These are phyloP conservation scores for Trachythela sp. DNA, from an alignment of 64 coral and sea anemone species.

Conservation along the genomic window DNA sequence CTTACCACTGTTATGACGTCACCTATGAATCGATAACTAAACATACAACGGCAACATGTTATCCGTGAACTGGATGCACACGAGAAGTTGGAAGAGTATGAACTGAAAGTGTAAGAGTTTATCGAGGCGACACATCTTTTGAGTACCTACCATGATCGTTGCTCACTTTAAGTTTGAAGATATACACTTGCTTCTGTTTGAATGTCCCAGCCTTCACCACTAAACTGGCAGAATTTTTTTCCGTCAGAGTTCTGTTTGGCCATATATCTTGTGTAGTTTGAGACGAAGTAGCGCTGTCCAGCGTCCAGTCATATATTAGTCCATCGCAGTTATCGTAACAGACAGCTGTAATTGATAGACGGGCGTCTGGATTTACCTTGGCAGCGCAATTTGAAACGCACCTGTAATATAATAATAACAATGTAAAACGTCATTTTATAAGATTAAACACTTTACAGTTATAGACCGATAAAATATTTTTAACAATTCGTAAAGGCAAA, in stretches of 20 bases:
- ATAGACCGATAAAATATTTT: not conserved
- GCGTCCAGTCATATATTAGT: not conserved
- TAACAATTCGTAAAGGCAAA: no score
- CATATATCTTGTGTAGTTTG: constrained; percentile 32
- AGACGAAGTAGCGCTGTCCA: not conserved
- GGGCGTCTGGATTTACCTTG: constrained; percentile 3
- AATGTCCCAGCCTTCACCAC: constrained; percentile 32
- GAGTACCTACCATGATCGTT: constrained; percentile 25
- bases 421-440: not conserved
- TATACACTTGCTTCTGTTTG: constrained; percentile 11
- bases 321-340: not conserved
- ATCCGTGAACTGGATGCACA: no score
- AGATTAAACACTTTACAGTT: no score
- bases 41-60: no score
- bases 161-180: constrained; percentile 8
- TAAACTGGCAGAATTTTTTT: constrained; percentile 42
- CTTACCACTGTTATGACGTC: no score
- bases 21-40: no score
- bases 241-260: constrained; percentile 42
- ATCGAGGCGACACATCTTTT: no score
- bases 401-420: not conserved
- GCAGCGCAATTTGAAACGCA: constrained; percentile 41
- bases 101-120: no score
- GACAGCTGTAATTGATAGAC: not conserved
- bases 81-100: no score